Evolutionary conservation across 2,888 invertebrate species (phyloP).

Genomic region (Flabesymbios commensalis): DNA sequence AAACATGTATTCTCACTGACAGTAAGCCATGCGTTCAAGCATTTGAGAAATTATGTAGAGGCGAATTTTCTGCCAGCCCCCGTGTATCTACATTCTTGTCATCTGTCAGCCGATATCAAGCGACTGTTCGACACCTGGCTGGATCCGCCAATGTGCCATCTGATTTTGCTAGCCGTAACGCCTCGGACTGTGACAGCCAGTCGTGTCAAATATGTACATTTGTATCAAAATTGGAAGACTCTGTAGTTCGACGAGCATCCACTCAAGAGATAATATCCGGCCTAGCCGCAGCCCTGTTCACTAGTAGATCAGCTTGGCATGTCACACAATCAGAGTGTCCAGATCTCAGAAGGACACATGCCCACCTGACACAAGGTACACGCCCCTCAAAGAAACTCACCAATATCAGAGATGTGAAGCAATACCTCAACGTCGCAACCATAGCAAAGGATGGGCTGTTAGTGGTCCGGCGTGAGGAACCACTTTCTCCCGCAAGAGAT

Average conservation of each 20-base stretch:
- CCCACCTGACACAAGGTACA: conserved; percentile 37
- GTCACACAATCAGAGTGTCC: conserved; percentile 34
- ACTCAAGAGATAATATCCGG: background rate
- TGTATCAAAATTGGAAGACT: background rate
- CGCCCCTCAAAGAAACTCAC: conserved; percentile 36
- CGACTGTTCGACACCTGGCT: conserved; percentile 3
- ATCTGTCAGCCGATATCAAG: conserved; percentile 12
- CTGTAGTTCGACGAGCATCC: background rate
- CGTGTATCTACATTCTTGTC: conserved; percentile 15
- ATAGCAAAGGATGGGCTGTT: conserved; percentile 28
- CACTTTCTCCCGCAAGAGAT: conserved; percentile 20
- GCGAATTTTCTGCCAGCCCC: conserved; percentile 12
- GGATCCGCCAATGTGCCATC: conserved; percentile 10
- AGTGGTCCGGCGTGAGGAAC: conserved; percentile 14
- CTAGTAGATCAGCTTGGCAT: conserved; percentile 6
- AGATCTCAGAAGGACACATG: conserved; percentile 33
- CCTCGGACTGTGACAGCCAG: background rate
- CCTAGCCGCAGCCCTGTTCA: background rate
- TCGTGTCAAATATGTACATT: conserved; percentile 9
- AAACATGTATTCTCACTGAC: background rate
- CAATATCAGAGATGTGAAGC: conserved; percentile 30
- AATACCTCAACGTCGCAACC: conserved; percentile 18
- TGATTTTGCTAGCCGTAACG: conserved; percentile 9
- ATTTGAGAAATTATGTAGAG: conserved; percentile 4
- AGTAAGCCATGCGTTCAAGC: conserved; percentile 11